Conservation (phyloP, 2,888 invertebrate genomes). For the Tetanocera ferruginea region DNA sequence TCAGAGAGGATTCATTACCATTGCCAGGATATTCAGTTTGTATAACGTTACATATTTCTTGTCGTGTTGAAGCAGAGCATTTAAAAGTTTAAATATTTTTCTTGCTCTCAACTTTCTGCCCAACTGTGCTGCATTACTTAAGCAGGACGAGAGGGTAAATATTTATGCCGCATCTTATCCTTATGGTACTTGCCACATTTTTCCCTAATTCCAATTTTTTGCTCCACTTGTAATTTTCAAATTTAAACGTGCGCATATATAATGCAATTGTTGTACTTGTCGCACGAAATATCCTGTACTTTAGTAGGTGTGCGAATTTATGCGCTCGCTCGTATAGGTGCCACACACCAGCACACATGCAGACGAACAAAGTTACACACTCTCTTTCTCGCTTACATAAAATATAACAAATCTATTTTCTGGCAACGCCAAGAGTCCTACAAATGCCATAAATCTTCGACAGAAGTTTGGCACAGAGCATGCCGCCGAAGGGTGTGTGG, state of each 20-base stretch:
- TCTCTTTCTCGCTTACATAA: slow-evolving; percentile 13
- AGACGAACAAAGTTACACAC: not conserved
- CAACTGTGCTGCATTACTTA: not conserved
- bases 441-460: slow-evolving; percentile 55
- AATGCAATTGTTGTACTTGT: slow-evolving; percentile 38
- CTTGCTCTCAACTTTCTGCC: not conserved
- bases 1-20: too few relatives aligned
- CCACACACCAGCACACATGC: slow-evolving; percentile 24
- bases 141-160: too few relatives aligned
- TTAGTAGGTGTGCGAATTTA: slow-evolving; percentile 28
- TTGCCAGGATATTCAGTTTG: too few relatives aligned
- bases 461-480: slow-evolving; percentile 47
- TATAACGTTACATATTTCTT: too few relatives aligned
- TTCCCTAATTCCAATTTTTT: slow-evolving; percentile 9
- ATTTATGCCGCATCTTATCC: slow-evolving; percentile 5
- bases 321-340: slow-evolving; percentile 27
- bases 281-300: not conserved
- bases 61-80: too few relatives aligned
- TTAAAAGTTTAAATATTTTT: not conserved
- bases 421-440: slow-evolving; percentile 51
- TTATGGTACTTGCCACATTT: slow-evolving; percentile 10
- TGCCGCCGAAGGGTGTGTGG: slow-evolving; percentile 13
- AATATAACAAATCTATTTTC: slow-evolving; percentile 19
- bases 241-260: slow-evolving; percentile 50
- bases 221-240: slow-evolving; percentile 33